A percentile compares a stretch with the other conserved stretches of the same genome.
phyloP scores from a whole-genome alignment of 2,113 vertebrate species.

The Ciconia boyciana region DNA sequence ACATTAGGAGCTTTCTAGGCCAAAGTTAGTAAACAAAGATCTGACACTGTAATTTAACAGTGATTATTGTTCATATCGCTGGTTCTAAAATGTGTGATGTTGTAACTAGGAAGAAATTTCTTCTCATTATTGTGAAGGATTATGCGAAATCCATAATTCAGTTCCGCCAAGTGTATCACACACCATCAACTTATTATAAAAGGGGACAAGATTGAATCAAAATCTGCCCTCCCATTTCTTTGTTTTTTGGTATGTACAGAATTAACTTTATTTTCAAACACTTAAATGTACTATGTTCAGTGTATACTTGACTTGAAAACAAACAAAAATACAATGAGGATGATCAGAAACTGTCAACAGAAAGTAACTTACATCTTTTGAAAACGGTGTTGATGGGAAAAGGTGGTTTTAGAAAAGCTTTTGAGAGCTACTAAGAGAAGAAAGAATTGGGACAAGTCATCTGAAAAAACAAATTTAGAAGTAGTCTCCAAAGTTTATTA shows the following conservation, averaged over 20 bases:
- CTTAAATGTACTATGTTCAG: neutral
- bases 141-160: neutral
- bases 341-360: neutral
- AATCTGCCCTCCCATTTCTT: neutral
- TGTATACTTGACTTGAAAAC: neutral
- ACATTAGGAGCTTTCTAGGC: neutral
- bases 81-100: neutral
- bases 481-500: neutral
- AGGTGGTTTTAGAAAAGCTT: neutral
- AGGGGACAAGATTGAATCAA: neutral
- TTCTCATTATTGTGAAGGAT: neutral
- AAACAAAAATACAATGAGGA: neutral
- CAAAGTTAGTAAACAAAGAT: neutral
- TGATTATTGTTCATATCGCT: neutral
- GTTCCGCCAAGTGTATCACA: neutral
- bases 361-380: neutral
- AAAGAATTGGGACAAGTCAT: neutral
- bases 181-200: neutral
- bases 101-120: neutral
- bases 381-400: neutral
- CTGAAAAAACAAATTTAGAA: neutral
- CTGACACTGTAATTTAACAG: neutral
- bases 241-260: neutral
- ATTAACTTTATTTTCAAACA: neutral
- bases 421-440: neutral